Conservation (phyloP, 2,797 vertebrate genomes). For the Pipistrellus nathusii region DNA sequence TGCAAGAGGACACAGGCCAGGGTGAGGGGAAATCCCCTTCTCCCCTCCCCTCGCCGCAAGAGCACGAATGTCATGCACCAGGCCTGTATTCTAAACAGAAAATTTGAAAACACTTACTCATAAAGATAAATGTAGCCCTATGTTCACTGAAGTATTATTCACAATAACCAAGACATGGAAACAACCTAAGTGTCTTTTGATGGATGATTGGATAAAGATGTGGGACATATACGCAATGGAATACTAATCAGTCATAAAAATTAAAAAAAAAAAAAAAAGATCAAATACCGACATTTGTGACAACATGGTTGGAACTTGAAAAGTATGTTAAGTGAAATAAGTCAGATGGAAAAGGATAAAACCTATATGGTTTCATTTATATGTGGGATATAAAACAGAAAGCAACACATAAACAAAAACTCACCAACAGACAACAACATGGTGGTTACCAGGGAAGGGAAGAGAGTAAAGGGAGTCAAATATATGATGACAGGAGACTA, state of each 20-base stretch:
- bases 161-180: neutral
- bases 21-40: too few species aligned
- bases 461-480: neutral
- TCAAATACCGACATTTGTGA: neutral
- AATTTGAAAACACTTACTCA: neutral
- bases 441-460: neutral
- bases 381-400: neutral
- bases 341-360: neutral
- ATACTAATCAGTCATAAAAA: neutral
- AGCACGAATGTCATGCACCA: too few species aligned
- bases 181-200: neutral
- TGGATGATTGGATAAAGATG: neutral
- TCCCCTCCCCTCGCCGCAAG: too few species aligned
- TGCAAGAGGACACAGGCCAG: too few species aligned
- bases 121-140: neutral
- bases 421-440: neutral
- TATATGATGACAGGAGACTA: neutral
- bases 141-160: neutral
- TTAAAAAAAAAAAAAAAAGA: neutral
- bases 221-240: neutral
- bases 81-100: neutral
- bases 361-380: neutral
- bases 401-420: neutral
- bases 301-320: neutral
- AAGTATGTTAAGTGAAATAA: neutral